A percentile compares a stretch with the other conserved stretches of the same genome.
phyloP scores from a whole-genome alignment of 2,888 invertebrate genomes.

The Agrochola lychnidis region DNA sequence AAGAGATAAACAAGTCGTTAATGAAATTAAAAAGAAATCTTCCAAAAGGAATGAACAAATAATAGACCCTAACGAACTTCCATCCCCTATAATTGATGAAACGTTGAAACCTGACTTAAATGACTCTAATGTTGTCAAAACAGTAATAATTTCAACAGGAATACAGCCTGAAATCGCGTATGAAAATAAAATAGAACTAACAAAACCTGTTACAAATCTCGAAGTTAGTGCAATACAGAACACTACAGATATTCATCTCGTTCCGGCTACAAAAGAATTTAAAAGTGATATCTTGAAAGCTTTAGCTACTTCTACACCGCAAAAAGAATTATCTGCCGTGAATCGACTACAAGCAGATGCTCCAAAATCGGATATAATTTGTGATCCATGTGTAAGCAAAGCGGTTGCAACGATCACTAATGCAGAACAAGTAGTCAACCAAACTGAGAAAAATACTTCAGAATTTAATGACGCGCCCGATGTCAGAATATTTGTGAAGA shows the following conservation, averaged over 20 bases:
- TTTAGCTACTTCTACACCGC: slow-evolving; percentile 84
- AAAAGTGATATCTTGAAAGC: slow-evolving; percentile 70
- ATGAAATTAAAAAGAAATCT: slow-evolving; percentile 29
- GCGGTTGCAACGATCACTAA: slow-evolving; percentile 45
- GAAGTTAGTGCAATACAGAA: slow-evolving; percentile 35
- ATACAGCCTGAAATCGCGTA: slow-evolving; percentile 69
- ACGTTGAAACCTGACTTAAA: slow-evolving; percentile 63
- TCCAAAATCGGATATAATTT: slow-evolving; percentile 55
- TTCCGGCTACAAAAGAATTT: slow-evolving; percentile 36
- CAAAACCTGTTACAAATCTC: slow-evolving; percentile 16
- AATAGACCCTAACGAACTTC: slow-evolving; percentile 33
- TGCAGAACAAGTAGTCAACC: slow-evolving; percentile 48
- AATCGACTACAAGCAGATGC: slow-evolving; percentile 44
- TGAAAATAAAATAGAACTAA: slow-evolving; percentile 35
- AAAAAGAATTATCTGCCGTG: slow-evolving; percentile 68
- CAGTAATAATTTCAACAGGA: slow-evolving; percentile 81
- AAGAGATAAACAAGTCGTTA: slow-evolving; percentile 2
- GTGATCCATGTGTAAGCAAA: slow-evolving; percentile 61
- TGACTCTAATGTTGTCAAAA: slow-evolving; percentile 74
- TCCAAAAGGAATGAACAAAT: slow-evolving; percentile 17
- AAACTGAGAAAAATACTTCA: slow-evolving; percentile 61
- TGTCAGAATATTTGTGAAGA: slow-evolving; percentile 83
- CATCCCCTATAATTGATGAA: slow-evolving; percentile 47
- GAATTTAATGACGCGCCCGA: slow-evolving; percentile 80
- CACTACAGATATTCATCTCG: slow-evolving; percentile 20